Percentiles rank a stretch among this genome's conserved stretches.
Evolutionary conservation across 2,888 invertebrate species (phyloP).

Genomic region (Lasioglossum pauxillum): DNA sequence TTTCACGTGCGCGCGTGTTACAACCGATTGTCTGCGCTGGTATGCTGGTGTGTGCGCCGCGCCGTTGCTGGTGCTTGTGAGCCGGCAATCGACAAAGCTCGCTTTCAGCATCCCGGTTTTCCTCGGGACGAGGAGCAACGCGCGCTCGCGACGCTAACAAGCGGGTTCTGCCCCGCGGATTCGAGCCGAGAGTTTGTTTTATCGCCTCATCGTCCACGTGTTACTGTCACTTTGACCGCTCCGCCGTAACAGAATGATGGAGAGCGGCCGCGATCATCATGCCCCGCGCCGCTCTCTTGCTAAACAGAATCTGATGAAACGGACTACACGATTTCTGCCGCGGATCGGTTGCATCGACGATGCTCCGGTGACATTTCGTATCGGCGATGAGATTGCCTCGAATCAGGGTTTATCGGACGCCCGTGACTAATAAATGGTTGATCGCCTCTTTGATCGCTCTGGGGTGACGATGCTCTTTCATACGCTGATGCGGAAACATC

Average conservation of each 20-base stretch:
- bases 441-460: background rate
- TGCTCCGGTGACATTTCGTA: background rate
- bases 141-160: background rate
- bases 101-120: background rate
- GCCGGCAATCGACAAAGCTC: background rate
- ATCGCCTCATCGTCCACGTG: conserved; percentile 12
- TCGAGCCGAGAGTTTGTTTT: conserved; percentile 29
- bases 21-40: conserved; percentile 53
- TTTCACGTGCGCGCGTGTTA: conserved; percentile 39
- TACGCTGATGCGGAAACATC: background rate
- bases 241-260: background rate
- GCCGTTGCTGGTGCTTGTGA: background rate
- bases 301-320: conserved; percentile 14
- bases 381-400: background rate
- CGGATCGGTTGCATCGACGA: background rate
- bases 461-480: background rate
- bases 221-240: conserved; percentile 28
- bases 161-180: conserved; percentile 16
- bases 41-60: background rate
- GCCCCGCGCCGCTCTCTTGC: background rate
- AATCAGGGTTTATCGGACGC: background rate
- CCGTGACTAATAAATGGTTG: background rate
- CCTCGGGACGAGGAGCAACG: background rate
- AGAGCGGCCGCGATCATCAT: background rate
- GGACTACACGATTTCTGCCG: background rate